Percentiles rank a stretch among this genome's conserved stretches.
phyloP scores from a whole-genome alignment of 2,888 invertebrate genomes.

The Linnaemya vulpina region DNA sequence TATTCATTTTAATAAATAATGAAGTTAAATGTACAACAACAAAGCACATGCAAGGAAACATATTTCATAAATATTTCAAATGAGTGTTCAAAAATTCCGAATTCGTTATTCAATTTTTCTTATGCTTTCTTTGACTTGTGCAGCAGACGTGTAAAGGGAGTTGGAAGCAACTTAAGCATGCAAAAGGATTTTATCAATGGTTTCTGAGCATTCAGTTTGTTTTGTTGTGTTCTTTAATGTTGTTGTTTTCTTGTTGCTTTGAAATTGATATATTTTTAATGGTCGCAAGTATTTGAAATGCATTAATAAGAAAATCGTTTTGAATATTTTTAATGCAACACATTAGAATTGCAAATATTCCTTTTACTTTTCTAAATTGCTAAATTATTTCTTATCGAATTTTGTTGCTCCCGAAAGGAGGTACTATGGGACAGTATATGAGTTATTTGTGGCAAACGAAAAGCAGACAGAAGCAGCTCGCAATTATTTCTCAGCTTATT shows the following conservation, averaged over 20 bases:
- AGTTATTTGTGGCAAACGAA: no score
- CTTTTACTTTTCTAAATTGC: background rate
- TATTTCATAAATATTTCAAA: slow-evolving; percentile 69
- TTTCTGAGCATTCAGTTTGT: slow-evolving; percentile 26
- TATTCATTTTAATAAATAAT: slow-evolving; percentile 71
- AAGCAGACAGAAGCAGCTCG: no score
- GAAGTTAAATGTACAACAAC: slow-evolving; percentile 27
- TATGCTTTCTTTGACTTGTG: slow-evolving; percentile 4
- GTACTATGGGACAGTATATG: no score
- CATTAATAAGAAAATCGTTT: slow-evolving; percentile 18
- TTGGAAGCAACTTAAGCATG: slow-evolving; percentile 29
- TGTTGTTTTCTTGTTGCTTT: slow-evolving; percentile 2
- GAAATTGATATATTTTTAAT: slow-evolving; percentile 35
- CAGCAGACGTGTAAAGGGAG: slow-evolving; percentile 48
- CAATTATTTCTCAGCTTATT: no score
- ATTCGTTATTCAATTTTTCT: slow-evolving; percentile 25
- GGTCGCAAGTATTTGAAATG: slow-evolving; percentile 20
- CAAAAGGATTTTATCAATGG: slow-evolving; percentile 41
- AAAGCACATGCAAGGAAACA: background rate
- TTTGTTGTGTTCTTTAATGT: slow-evolving; percentile 11
- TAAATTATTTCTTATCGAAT: no score
- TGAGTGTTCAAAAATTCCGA: slow-evolving; percentile 64
- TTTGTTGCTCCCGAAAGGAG: no score
- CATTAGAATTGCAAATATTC: no score
- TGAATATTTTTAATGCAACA: slow-evolving; percentile 2